Percentiles rank a stretch among this genome's conserved stretches.
Evolutionary conservation across 37 sponge, comb jelly and placozoan genomes (phyloP).

Genomic region (Axinella damicornis): DNA sequence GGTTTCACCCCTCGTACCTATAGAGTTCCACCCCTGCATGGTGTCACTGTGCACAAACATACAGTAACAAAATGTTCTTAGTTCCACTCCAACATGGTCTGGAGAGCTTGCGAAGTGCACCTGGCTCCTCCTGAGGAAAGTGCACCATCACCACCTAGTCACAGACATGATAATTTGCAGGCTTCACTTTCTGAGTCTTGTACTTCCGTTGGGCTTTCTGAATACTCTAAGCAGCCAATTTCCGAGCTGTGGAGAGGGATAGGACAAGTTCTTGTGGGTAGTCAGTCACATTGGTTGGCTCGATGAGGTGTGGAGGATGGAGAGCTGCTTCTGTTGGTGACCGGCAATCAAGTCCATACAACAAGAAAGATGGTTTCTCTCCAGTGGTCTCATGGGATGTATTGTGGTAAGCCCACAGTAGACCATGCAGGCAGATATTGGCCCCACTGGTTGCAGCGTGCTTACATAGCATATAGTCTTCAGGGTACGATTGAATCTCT

Average conservation of each 20-base stretch:
- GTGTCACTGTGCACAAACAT: too few relatives aligned
- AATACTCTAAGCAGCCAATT: conserved; percentile 20
- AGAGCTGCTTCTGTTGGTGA: conserved; percentile 56
- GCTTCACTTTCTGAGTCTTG: conserved; percentile 16
- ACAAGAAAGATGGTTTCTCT: too few relatives aligned
- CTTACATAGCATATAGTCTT: too few relatives aligned
- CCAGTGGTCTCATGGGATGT: conserved; percentile 58
- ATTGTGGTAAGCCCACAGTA: conserved; percentile 69
- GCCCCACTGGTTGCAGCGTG: conserved; percentile 74
- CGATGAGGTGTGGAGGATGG: conserved; percentile 21
- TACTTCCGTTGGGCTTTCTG: conserved; percentile 28
- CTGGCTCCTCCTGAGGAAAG: conserved; percentile 65
- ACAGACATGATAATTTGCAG: not conserved
- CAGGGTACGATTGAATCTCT: conserved; percentile 59
- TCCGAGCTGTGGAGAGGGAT: conserved; percentile 12
- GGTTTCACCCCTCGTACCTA: too few relatives aligned
- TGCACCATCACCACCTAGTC: conserved; percentile 53
- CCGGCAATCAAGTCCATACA: conserved; percentile 57
- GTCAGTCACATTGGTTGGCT: conserved; percentile 14
- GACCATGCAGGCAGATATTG: conserved; percentile 42
- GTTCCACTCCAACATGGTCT: too few relatives aligned
- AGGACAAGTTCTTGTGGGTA: conserved; percentile 41
- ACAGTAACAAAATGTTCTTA: too few relatives aligned
- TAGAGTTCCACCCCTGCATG: too few relatives aligned
- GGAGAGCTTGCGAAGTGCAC: conserved; percentile 24